These are phyloP conservation scores for Lepus timidus DNA, from an alignment of 2,113 vertebrate genomes.

Conservation along the genomic window DNA sequence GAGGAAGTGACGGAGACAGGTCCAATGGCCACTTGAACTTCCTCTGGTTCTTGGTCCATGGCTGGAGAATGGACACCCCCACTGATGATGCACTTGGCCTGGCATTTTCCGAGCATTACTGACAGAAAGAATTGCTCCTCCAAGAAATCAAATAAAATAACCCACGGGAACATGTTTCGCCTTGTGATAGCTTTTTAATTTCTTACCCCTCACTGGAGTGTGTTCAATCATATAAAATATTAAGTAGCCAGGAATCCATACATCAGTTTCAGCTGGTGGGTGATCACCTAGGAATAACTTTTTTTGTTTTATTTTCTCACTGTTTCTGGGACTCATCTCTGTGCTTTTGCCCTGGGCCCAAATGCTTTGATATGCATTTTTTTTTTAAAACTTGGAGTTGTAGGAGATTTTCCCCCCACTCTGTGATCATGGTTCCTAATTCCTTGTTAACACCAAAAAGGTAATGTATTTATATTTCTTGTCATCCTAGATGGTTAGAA, in stretches of 20 bases:
- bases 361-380: background rate
- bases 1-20: background rate
- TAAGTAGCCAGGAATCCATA: background rate
- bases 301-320: background rate
- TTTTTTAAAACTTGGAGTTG: background rate
- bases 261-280: background rate
- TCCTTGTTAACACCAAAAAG: background rate
- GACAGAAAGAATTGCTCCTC: background rate
- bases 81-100: rapidly evolving
- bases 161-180: background rate
- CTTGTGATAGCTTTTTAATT: background rate
- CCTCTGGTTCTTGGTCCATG: background rate
- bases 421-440: background rate
- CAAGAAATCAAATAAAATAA: background rate
- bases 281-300: background rate
- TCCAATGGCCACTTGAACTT: background rate
- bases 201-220: background rate
- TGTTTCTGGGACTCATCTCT: background rate
- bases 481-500: background rate
- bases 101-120: background rate
- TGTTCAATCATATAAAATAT: background rate
- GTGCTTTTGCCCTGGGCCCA: background rate
- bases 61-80: background rate
- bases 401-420: background rate
- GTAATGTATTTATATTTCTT: background rate